Base-by-base conservation (phyloP, 2,888 invertebrate species). In the Volucella inflata region DNA sequence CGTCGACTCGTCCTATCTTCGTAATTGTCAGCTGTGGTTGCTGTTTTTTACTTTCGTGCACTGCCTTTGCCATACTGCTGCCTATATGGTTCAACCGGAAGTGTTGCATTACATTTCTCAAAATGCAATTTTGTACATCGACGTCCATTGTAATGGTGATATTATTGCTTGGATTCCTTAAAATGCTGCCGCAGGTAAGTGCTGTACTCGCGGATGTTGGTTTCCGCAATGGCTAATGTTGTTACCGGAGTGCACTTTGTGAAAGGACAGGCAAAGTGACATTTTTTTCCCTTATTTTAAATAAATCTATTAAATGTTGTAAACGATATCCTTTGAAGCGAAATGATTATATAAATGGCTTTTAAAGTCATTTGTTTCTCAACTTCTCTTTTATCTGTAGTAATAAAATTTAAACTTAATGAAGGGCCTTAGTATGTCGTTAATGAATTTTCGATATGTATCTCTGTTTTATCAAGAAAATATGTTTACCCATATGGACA, bases 141-240 rank as follows among this genome's bases (percentile, higher is more conserved):
- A 92, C 96, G 74, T 94, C 95, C 48, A 95, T 95, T 89, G 94
- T 95, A 62, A 96, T 96, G 94, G 93, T 95, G 6, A 94, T 93
- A 68, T 94, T 93, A 88, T 89, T 93, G 65, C 89, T 93, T 76
- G 93, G 93, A 38, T 92, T 93, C 64, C 90, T 93, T 51, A 92
- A 92, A 87, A 92, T 93, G 89, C 89, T 93, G 65, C 92, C 93
- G 36, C 89, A 92, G 90, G 94, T 94, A 90, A 92, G 92, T 91
- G 48, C 9, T 17, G 48, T 17, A 50, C 4, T 50, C n/a, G 40
- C 44, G 12, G 1, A 21, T 60, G 1, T 42, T n/a, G 0, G 17
- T 17, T 16, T 30, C 14, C 48, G 3, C 1, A 4, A 4, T 21
- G 2, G 4, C 4, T 21, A 16, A 9, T 53, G 14, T 42, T 30